Evolutionary conservation across 1,140 invertebrate genomes (phyloP), one percentile per base, ranked within the genome.

Genomic region (Lasaia peninsularis): DNA sequence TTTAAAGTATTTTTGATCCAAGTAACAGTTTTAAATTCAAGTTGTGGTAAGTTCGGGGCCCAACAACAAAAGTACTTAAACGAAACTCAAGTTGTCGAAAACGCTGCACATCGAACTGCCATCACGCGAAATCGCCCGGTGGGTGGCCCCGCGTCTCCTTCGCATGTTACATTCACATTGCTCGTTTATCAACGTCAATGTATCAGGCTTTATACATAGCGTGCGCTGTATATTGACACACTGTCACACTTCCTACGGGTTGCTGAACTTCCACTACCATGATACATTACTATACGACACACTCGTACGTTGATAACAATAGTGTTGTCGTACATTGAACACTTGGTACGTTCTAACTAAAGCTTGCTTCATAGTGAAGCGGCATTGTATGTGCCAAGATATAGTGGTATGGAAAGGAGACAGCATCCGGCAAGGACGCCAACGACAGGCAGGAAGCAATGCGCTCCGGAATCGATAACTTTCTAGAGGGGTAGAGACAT

Each of bases 221-320:
- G 40, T 44, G 40, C 40, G 9, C 37, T 44, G 37, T 18, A 44
- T 44, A 20, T 18, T 44, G 37, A 20, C 37, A 44, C 37, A 44
- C 37, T 44, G 37, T 44, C 37, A 44, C 37, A 44, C 37, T 44
- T 44, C 37, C 37, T 44, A 18, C 37, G 37, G 40, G 40, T 44
- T 44, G 18, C 40, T 44, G 40, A 44, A 44, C 40, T 20, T 44
- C 40, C 16, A 44, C 18, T 16, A 37, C 35, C 35, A 37, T 16
- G 35, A 16, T 14, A 40, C 4, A 40, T 40, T 40, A 14, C 14
- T 44, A 11, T 21, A 4, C 20, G 11, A 11, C 16, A 20, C 9
- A 44, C 16, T 14, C 16, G 16, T 44, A 18, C 40, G 40, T 20
- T 20, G 3, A 8, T 20, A 44, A 11, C 1, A 44, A 18, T n/a